A percentile compares a stretch with the other conserved stretches of the same genome.
Evolutionary conservation across 2,113 vertebrate genomes (phyloP).

Genomic region (Donacobius atricapilla): DNA sequence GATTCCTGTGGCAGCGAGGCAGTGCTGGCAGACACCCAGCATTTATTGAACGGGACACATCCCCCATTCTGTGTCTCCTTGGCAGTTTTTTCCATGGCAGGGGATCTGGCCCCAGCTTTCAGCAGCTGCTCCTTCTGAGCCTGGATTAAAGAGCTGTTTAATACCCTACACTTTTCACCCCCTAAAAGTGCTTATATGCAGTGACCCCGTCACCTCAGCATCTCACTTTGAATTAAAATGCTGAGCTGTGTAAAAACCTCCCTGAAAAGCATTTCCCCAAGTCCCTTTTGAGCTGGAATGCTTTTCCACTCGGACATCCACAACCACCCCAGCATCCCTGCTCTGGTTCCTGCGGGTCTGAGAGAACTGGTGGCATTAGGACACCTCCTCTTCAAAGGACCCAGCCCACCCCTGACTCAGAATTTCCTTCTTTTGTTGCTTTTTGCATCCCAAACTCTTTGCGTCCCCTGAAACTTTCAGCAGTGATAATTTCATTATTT

Average conservation of each 20-base stretch:
- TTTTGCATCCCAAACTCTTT: background rate
- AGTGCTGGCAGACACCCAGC: background rate
- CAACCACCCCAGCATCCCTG: background rate
- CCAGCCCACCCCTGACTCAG: background rate
- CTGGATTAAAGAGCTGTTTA: background rate
- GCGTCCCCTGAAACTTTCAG: background rate
- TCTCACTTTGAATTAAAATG: background rate
- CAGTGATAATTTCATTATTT: background rate
- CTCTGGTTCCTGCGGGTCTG: background rate
- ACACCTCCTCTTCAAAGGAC: background rate
- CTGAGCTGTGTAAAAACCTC: background rate
- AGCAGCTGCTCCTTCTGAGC: background rate
- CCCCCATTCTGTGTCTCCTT: background rate
- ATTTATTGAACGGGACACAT: background rate
- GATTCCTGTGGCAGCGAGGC: background rate
- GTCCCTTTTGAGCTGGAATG: background rate
- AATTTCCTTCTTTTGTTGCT: background rate
- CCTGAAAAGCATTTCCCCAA: background rate
- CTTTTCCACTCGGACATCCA: background rate
- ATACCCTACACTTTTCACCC: background rate
- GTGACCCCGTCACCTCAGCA: background rate
- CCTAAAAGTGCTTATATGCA: background rate
- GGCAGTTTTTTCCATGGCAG: background rate
- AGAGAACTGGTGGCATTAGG: rapidly evolving
- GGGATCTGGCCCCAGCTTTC: background rate